phyloP scores from a whole-genome alignment of 2,113 vertebrate genomes.

The Capreolus pygargus region DNA sequence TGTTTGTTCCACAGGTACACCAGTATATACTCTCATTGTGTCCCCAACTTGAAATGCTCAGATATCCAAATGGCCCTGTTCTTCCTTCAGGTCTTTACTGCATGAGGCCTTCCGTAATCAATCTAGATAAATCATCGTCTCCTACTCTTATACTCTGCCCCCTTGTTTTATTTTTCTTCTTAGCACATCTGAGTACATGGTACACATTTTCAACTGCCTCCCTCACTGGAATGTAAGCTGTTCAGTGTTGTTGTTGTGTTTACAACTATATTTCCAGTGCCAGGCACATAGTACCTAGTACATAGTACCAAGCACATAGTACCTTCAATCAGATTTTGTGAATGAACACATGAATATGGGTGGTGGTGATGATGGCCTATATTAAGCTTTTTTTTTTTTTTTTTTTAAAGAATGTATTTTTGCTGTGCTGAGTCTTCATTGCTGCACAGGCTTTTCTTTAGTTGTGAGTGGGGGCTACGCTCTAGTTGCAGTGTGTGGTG shows the following conservation, averaged over 20 bases:
- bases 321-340: not conserved
- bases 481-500: not conserved
- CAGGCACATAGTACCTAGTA: not conserved
- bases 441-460: not conserved
- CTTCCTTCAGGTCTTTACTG: not conserved
- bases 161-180: not conserved
- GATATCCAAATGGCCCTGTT: not conserved
- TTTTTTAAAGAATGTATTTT: not conserved
- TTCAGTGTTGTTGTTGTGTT: not conserved
- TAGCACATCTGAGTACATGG: not conserved
- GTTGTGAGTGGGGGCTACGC: not conserved
- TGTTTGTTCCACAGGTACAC: not conserved
- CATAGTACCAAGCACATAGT: not conserved
- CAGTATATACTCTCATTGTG: not conserved
- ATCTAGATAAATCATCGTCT: not conserved
- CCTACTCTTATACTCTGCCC: not conserved
- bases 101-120: not conserved
- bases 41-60: not conserved
- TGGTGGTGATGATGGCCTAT: not conserved
- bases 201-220: not conserved
- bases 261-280: not conserved
- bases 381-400: not conserved
- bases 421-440: not conserved
- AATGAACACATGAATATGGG: not conserved
- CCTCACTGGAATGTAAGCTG: not conserved